phyloP scores from a whole-genome alignment of 30 jellyfish, hydroid and myxozoan genomes.

The Aurelia sp. region DNA sequence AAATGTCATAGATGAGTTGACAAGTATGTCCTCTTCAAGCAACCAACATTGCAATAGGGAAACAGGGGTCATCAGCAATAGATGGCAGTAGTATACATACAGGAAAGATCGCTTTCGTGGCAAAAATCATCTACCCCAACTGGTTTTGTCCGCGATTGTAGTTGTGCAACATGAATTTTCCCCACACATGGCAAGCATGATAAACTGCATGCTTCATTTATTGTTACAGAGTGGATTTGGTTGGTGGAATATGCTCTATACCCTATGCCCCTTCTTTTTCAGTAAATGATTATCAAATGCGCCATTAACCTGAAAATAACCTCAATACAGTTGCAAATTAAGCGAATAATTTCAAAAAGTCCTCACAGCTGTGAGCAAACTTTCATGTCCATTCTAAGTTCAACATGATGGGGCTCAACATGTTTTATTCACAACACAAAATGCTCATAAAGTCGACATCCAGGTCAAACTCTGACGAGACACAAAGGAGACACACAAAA shows the following conservation, averaged over 20 bases:
- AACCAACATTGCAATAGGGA: no score
- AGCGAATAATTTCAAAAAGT: background rate
- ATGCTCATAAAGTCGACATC: no score
- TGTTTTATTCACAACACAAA: no score
- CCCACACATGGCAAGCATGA: slow-evolving; percentile 45
- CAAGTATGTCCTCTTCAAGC: no score
- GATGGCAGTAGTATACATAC: no score
- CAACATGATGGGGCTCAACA: background rate
- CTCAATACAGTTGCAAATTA: background rate
- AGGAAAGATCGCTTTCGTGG: slow-evolving; percentile 54
- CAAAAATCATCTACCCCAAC: no score
- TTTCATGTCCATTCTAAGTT: background rate
- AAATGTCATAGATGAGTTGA: no score
- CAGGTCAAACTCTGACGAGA: no score
- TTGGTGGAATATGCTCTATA: slow-evolving; percentile 43
- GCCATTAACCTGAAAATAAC: slow-evolving; percentile 13
- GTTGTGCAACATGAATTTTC: slow-evolving; percentile 17
- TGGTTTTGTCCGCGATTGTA: no score
- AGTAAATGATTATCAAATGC: slow-evolving; percentile 27
- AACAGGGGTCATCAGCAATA: no score
- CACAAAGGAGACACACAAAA: no score
- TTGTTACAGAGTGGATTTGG: slow-evolving; percentile 44
- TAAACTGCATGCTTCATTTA: slow-evolving; percentile 30
- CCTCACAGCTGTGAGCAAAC: no score
- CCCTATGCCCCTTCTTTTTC: slow-evolving; percentile 32